Evolutionary conservation across 2,888 invertebrate genomes (phyloP), one percentile per base, ranked within the genome.

Genomic region (Macrophya annulata): DNA sequence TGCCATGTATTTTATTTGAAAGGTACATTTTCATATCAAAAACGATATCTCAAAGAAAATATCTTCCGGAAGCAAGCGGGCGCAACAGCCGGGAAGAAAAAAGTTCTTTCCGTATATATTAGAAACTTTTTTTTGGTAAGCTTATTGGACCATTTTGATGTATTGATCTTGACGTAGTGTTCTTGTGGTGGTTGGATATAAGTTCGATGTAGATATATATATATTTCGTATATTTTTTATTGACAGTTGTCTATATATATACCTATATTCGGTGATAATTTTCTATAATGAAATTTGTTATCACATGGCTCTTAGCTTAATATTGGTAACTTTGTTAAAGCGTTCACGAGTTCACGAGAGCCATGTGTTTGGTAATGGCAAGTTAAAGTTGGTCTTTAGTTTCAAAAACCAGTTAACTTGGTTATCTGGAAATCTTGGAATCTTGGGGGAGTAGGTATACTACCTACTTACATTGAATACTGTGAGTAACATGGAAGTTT

Each of bases 31-130:
- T 45, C 21, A 74, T 74, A 12, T 21, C 72, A 12, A 21, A 21
- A 45, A 45, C 72, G 8, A 74, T 74, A 74, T 74, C 72, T 45
- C 15, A 45, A 21, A 74, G 45, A 43, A 17, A 72, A 72, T 72
- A 72, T 21, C 43, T 72, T 72, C 43, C 10, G 43, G 72, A 2
- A 43, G 43, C 43, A 43, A 43, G 4, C 40, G 65, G 65, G 65
- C 37, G 31, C 31, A 68, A 37, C 65, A 68, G 65, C 65, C 65
- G 25, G 65, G 6, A 25, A 31, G 31, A 71, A 40, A 40, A n/a
- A 40, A 40, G 40, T 71, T 71, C 40, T 17, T 71, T 37, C 8
- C n/a, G 40, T 37, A 37, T 71, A 40, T 40, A 71, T 71, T 17
- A 71, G 40, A 71, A 40, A 71, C 40, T 71, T 40, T 40, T 65